Base-by-base conservation (phyloP, 2,797 vertebrate species). In the Tiaroga cobitis region DNA sequence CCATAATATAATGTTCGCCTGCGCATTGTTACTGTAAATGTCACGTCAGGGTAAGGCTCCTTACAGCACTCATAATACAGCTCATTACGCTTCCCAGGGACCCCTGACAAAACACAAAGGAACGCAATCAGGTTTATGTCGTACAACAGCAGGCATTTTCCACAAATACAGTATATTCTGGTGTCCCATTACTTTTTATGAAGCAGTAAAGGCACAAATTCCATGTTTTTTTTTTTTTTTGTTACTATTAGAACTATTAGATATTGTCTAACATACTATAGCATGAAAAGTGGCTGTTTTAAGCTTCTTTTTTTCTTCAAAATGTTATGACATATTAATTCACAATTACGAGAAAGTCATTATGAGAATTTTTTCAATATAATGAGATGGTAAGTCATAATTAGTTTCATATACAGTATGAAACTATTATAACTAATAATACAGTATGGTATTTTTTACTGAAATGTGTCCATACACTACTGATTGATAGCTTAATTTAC, bases 21-120 rank as follows among this genome's bases (percentile, higher is more conserved):
- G 9, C 96, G 95, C 95, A 98, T 98, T 67, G 96, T 97, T 86
- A 98, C 97, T 0, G 97, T 98, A 91, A 97, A 98, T 0, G 96
- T 98, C 87, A 98, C 97, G 1, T 98, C 97, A 0, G 97, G 97
- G 85, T 98, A 98, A 0, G 97, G 97, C 84, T 98, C 97, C 89
- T 97, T 96, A 87, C 97, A 98, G 92, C 97, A 98, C 10, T 98
- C 97, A 8, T 98, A 98, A 84, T 96, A 97, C 82, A 96, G 86
- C 93, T 97, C 97, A 37, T 97, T 98, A 24, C 97, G 96, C 90
- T 97, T 97, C 2, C 95, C 96, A 7, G 97, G 96, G 3, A 98
- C 96, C 88, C 94, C 97, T 97, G 83, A n/a, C 65, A 70, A 75
- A 67, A 85, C 34, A 73, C 37, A 19, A 61, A 76, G 19, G 69